A percentile compares a stretch with the other conserved stretches of the same genome.
phyloP scores from a whole-genome alignment of 2,113 vertebrate species.

The Chauna torquata region DNA sequence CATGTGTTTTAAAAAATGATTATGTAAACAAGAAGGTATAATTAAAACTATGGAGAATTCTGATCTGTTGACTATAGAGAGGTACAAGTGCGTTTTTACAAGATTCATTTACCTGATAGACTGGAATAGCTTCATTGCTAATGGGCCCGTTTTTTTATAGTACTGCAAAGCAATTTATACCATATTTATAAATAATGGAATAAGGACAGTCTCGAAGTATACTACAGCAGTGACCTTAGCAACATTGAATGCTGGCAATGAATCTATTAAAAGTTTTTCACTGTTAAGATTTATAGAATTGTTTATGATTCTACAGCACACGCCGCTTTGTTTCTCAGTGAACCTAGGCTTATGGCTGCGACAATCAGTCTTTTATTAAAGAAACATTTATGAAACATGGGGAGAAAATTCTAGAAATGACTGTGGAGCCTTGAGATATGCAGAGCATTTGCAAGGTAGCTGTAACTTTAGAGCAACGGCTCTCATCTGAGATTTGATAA shows the following conservation, averaged over 20 bases:
- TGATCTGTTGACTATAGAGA: not conserved
- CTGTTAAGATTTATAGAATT: not conserved
- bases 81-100: not conserved
- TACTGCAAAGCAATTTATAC: not conserved
- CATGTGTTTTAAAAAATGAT: not conserved
- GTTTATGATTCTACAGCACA: not conserved
- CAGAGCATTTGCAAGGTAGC: not conserved
- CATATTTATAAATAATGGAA: not conserved
- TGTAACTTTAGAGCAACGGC: not conserved
- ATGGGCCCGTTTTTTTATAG: not conserved
- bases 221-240: constrained; percentile 2
- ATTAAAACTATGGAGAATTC: not conserved
- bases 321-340: not conserved
- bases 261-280: not conserved
- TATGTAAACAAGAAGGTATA: not conserved
- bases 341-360: not conserved
- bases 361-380: rapidly evolving
- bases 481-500: not conserved
- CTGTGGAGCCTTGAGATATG: not conserved
- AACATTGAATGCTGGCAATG: not conserved
- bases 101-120: not conserved
- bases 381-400: not conserved
- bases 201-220: not conserved
- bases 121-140: not conserved
- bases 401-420: not conserved